phyloP scores from a whole-genome alignment of 2,797 vertebrate species.

The Sciaenops ocellatus region DNA sequence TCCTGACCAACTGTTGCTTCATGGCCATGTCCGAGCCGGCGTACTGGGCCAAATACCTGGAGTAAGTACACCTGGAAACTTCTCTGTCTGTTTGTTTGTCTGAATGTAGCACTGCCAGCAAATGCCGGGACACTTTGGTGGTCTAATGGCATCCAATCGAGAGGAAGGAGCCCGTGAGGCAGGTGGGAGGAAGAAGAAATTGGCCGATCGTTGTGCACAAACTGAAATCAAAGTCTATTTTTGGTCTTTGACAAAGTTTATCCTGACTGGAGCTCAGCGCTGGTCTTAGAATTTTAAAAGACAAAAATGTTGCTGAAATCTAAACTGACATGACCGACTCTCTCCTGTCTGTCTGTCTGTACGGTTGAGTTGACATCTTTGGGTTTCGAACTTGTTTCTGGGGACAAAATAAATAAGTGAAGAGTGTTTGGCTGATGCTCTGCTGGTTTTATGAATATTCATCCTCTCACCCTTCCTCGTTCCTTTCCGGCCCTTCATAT shows the following conservation, averaged over 20 bases:
- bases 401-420: conserved; percentile 59
- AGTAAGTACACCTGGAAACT: conserved; percentile 90
- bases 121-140: not conserved
- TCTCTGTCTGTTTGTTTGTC: not conserved
- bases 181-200: not conserved
- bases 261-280: no score
- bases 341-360: conserved; percentile 1
- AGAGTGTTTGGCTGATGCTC: conserved; percentile 19
- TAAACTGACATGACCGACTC: not conserved
- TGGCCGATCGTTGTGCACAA: not conserved
- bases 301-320: no score
- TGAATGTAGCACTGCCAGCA: not conserved
- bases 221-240: not conserved
- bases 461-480: not conserved
- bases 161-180: not conserved
- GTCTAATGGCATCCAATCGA: not conserved
- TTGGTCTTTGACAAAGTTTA: not conserved
- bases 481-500: not conserved
- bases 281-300: no score
- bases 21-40: conserved; percentile 97
- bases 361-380: not conserved
- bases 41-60: conserved; percentile 95
- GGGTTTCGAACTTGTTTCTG: conserved; percentile 43
- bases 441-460: conserved; percentile 40
- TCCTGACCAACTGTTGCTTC: conserved; percentile 99